phyloP scores from a whole-genome alignment of 1,140 invertebrate genomes.

The Pygmarrhopalites habei region DNA sequence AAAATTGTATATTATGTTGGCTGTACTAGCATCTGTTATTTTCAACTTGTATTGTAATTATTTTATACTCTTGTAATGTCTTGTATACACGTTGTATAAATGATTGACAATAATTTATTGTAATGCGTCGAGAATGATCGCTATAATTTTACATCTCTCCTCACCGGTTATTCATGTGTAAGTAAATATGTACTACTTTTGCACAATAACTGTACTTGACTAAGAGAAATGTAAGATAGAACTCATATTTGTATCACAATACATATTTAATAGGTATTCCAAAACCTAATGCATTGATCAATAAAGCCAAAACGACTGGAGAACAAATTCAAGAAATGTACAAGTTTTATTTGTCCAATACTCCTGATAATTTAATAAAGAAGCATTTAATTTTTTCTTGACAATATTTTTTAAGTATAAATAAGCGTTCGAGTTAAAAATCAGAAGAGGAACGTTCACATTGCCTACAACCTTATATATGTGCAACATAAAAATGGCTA shows the following conservation, averaged over 20 bases:
- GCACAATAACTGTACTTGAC: not conserved
- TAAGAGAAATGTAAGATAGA: not conserved
- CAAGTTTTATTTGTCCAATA: not conserved
- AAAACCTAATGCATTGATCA: not conserved
- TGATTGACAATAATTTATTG: not conserved
- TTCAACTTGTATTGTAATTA: not conserved
- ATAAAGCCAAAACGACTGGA: not conserved
- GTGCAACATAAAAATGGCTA: no score
- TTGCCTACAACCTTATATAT: no score
- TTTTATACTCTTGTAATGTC: not conserved
- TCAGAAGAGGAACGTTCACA: no score
- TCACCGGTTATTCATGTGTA: not conserved
- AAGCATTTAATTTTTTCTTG: not conserved
- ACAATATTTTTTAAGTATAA: not conserved
- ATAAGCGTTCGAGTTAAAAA: no score
- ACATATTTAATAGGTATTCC: not conserved
- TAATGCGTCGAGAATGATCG: not conserved
- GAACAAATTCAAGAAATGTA: not conserved
- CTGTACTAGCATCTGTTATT: no score
- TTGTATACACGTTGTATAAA: not conserved
- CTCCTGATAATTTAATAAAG: not conserved
- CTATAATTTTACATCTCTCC: not conserved
- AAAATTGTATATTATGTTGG: no score
- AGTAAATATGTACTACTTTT: not conserved
- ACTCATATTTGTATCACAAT: not conserved